These are phyloP conservation scores for Urocolius indicus DNA, from an alignment of 2,113 vertebrate species.

Conservation along the genomic window DNA sequence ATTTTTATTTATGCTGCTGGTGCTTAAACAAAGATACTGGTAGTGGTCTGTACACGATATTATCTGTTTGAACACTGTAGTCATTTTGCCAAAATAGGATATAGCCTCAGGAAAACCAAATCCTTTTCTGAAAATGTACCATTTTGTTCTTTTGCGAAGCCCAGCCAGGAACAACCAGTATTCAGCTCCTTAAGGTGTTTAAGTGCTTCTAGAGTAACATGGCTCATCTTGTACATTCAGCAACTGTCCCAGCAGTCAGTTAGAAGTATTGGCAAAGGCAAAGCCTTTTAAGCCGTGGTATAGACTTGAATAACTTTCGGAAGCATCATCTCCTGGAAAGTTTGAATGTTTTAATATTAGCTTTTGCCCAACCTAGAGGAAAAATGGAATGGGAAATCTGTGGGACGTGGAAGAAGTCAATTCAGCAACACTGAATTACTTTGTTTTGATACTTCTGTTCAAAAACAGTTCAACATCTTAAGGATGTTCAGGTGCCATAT, in stretches of 20 bases:
- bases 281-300: neutral
- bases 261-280: neutral
- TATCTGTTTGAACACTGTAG: neutral
- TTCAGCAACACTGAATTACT: neutral
- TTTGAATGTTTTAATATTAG: neutral
- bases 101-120: neutral
- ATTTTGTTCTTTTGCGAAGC: neutral
- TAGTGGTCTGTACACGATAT: neutral
- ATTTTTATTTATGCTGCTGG: neutral
- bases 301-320: neutral
- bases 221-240: neutral
- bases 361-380: neutral
- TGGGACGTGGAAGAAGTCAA: neutral
- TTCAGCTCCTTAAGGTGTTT: neutral
- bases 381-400: neutral
- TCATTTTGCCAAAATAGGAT: neutral
- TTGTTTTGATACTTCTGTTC: neutral
- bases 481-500: accelerated
- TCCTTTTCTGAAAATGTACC: neutral
- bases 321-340: neutral
- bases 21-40: neutral
- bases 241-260: neutral
- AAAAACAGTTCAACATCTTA: neutral
- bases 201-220: neutral
- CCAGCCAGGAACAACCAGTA: neutral